Evolutionary conservation across 1,140 invertebrate species (phyloP).

Genomic region (Neomicropteryx cornuta): DNA sequence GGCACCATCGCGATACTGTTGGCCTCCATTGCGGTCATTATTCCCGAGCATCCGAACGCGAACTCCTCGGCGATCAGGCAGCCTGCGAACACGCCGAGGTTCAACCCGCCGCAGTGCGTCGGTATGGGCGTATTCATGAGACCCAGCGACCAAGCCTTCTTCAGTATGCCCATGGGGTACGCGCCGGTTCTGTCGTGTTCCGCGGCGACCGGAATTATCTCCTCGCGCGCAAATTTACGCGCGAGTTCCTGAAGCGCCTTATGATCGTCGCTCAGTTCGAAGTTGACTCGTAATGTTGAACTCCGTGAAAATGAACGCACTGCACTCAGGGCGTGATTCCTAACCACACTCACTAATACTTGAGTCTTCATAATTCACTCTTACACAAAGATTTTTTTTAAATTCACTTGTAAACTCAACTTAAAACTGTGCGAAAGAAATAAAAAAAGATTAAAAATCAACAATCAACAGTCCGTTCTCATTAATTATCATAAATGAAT

Average conservation of each 20-base stretch:
- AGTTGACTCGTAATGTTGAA: too few species aligned
- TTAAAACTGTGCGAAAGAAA: too few species aligned
- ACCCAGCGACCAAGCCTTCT: constrained; percentile 47
- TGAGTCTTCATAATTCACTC: too few species aligned
- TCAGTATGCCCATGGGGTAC: constrained; percentile 51
- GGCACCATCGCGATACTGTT: too few species aligned
- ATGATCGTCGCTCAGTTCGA: constrained; percentile 23
- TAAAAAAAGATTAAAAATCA: too few species aligned
- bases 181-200: constrained; percentile 48
- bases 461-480: too few species aligned
- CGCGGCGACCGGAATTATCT: constrained; percentile 48
- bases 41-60: constrained; percentile 74
- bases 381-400: too few species aligned
- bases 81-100: constrained; percentile 52
- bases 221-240: constrained; percentile 47
- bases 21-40: constrained; percentile 64
- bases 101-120: constrained; percentile 40
- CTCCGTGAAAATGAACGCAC: too few species aligned
- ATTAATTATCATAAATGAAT: too few species aligned
- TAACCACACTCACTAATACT: too few species aligned
- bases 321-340: too few species aligned
- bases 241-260: constrained; percentile 41
- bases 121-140: constrained; percentile 48
- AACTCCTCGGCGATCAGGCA: constrained; percentile 68
- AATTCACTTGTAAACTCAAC: too few species aligned